phyloP scores from a whole-genome alignment of 2,888 invertebrate genomes.

The Lordiphosa andalusiaca region DNA sequence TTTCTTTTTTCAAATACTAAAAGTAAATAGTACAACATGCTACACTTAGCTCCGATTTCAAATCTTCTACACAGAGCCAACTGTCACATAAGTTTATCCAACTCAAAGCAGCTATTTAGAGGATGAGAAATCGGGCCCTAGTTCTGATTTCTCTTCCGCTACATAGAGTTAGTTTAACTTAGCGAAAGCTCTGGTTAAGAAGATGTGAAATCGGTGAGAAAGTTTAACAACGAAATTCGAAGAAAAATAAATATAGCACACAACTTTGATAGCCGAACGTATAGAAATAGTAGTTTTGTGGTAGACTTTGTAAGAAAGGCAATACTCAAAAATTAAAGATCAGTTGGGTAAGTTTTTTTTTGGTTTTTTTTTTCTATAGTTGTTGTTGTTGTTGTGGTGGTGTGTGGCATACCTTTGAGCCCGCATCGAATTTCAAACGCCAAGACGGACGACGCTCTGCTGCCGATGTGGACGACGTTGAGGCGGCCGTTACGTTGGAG shows the following conservation, averaged over 20 bases:
- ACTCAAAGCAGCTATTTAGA: too few species aligned
- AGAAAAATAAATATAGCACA: slow-evolving; percentile 10
- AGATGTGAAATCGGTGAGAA: not conserved
- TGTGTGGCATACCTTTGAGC: slow-evolving; percentile 88
- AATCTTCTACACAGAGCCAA: too few species aligned
- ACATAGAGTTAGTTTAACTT: too few species aligned
- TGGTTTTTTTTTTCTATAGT: not conserved
- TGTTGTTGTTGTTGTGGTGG: slow-evolving; percentile 36
- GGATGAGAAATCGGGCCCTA: too few species aligned
- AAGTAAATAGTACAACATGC: slow-evolving; percentile 22
- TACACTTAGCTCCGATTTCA: slow-evolving; percentile 18
- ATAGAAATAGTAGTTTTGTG: slow-evolving; percentile 19
- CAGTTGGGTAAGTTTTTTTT: slow-evolving; percentile 20
- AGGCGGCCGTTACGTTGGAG: slow-evolving; percentile 35
- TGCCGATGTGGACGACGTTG: slow-evolving; percentile 50
- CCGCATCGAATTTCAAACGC: slow-evolving; percentile 93
- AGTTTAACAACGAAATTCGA: slow-evolving; percentile 11
- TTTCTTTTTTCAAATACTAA: not conserved
- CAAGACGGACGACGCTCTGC: slow-evolving; percentile 93
- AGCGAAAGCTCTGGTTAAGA: too few species aligned
- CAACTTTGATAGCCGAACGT: slow-evolving; percentile 9
- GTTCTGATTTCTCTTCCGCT: too few species aligned
- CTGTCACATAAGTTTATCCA: too few species aligned
- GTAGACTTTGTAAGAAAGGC: not conserved
- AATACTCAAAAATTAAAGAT: slow-evolving; percentile 7